phyloP scores from a whole-genome alignment of 2,113 vertebrate genomes.

The Campylorhamphus procurvoides region DNA sequence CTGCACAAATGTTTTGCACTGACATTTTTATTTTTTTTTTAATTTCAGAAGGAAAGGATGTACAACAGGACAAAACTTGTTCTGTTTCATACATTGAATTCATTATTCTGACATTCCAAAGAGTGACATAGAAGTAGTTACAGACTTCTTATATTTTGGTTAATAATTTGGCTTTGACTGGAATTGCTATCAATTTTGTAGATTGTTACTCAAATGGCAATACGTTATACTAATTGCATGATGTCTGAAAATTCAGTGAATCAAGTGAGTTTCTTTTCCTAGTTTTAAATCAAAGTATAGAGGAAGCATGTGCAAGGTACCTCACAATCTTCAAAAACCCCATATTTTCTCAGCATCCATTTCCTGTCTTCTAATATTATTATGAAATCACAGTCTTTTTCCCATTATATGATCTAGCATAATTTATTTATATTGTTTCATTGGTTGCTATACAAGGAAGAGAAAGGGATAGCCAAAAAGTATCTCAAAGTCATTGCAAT shows the following conservation, averaged over 20 bases:
- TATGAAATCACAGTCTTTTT: background rate
- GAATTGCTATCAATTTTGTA: conserved; percentile 13
- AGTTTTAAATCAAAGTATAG: background rate
- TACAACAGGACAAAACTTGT: background rate
- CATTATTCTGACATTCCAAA: background rate
- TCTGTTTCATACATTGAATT: background rate
- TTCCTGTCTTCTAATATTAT: conserved; percentile 45
- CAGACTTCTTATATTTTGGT: background rate
- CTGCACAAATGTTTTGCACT: background rate
- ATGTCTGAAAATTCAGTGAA: background rate
- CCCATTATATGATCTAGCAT: background rate
- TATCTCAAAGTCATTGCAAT: background rate
- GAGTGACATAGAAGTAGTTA: background rate
- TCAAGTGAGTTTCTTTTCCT: background rate
- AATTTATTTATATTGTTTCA: background rate
- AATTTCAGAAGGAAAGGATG: background rate
- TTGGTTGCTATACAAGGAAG: background rate
- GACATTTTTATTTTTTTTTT: background rate
- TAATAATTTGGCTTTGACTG: background rate
- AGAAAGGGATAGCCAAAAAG: background rate
- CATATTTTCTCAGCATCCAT: conserved; percentile 1
- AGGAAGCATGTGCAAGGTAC: background rate
- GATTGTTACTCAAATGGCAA: background rate
- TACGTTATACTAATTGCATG: background rate
- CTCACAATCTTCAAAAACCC: background rate